Evolutionary conservation across 2,888 invertebrate species (phyloP).

Genomic region (Phaonia tiefii): DNA sequence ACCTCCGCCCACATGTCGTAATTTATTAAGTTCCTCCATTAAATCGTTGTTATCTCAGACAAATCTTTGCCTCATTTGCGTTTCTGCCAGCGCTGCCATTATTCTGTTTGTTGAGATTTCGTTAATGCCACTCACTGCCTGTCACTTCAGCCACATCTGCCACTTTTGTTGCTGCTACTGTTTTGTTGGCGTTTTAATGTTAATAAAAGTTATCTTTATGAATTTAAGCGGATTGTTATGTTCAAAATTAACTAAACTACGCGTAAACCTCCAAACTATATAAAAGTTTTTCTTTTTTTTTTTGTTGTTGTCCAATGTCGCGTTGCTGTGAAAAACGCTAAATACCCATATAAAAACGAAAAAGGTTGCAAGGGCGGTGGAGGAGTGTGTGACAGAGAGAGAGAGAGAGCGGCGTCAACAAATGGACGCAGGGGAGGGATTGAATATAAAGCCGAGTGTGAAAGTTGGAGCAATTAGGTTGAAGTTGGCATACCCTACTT

Average conservation of each 20-base stretch:
- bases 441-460: no score
- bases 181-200: constrained; percentile 56
- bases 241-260: constrained; percentile 15
- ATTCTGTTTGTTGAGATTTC: background rate
- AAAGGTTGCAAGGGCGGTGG: no score
- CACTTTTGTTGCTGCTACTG: background rate
- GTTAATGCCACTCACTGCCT: background rate
- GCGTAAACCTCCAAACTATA: background rate
- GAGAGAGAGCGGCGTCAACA: no score
- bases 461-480: background rate
- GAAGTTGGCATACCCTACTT: no score
- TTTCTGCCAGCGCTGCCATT: background rate
- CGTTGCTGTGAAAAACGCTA: background rate
- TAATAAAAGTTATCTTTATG: constrained; percentile 66
- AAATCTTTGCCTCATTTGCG: constrained; percentile 20
- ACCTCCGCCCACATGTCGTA: background rate
- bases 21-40: background rate
- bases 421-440: no score
- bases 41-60: constrained; percentile 26
- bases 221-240: constrained; percentile 64
- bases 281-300: background rate
- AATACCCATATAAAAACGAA: no score
- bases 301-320: no score
- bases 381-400: no score
- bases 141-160: background rate